Base-by-base conservation (phyloP, 2,113 vertebrate genomes). In the Nothoprocta perdicaria region DNA sequence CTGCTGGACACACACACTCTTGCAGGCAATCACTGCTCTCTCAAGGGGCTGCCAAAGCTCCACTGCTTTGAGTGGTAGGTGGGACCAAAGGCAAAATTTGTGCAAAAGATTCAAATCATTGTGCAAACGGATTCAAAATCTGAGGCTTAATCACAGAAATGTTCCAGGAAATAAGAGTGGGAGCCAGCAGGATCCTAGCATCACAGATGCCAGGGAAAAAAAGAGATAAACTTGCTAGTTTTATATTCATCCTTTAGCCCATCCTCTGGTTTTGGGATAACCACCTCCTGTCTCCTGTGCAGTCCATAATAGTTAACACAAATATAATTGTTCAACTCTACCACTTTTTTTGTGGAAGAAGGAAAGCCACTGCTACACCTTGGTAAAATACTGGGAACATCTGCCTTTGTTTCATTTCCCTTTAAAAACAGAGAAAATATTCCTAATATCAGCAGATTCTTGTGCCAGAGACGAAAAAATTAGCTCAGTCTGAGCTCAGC, bases 391-490 rank as follows among this genome's bases (percentile, higher is more conserved):
- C 26, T 31, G 69, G 50, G 16, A 73, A n/a, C 27, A 73, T 41
- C n/a, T 10, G 1, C 31, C 71, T 85, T n/a, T 8, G 9, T 73
- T 94, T 88, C 23, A 55, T 15, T 46, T 76, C 31, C n/a, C 71
- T 90, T 92, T 55, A 71, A 43, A 95, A 67, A 72, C 11, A 9
- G 55, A 89, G 68, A 92, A 85, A 61, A 78, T 83, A 72, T 40
- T 92, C 40, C 29, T 46, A 89, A 57, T 60, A 15, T 43, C 55
- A 67, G 17, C 46, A 95, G 89, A 89, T 87, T 63, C 72, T 74
- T 60, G 68, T 48, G 81, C 63, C 53, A 3, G 1, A 61, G 33
- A 7, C 68, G 88, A 73, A 60, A 12, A 66, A 87, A 89, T 82
- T 52, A 89, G 45, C 57, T 74, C 52, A 35, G 15, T 27, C 68